Percentiles rank a stretch among this genome's conserved stretches.
phyloP scores from a whole-genome alignment of 2,888 invertebrate species.

The Nomada ferruginata region DNA sequence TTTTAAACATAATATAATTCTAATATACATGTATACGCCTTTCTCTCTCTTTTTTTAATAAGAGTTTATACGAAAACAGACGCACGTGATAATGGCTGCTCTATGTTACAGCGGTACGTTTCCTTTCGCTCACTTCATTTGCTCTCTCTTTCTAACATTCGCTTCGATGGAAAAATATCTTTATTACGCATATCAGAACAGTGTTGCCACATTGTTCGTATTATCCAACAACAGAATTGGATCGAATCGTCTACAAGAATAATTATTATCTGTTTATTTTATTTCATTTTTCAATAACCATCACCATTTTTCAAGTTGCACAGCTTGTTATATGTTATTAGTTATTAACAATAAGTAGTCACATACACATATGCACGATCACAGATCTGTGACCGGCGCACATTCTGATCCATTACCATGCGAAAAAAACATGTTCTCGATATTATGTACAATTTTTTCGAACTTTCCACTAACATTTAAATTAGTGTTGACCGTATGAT shows the following conservation, averaged over 20 bases:
- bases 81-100: slow-evolving; percentile 78
- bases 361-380: background rate
- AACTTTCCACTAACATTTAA: background rate
- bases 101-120: slow-evolving; percentile 81
- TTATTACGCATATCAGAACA: slow-evolving; percentile 54
- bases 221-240: slow-evolving; percentile 46
- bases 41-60: slow-evolving; percentile 31
- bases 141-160: slow-evolving; percentile 42
- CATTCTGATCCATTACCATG: background rate
- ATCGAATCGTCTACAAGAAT: slow-evolving; percentile 23
- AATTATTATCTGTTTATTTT: slow-evolving; percentile 23
- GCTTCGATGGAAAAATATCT: slow-evolving; percentile 54
- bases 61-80: slow-evolving; percentile 49
- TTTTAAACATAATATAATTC: slow-evolving; percentile 33
- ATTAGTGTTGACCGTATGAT: background rate
- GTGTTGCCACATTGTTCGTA: slow-evolving; percentile 52
- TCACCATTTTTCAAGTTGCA: background rate
- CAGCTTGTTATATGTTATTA: too few species aligned
- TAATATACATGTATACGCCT: slow-evolving; percentile 22
- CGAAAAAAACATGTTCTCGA: background rate
- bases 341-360: background rate
- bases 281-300: slow-evolving; percentile 5
- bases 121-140: slow-evolving; percentile 50
- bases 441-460: slow-evolving; percentile 1
- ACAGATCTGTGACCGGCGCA: background rate